These are phyloP conservation scores for Garrulus glandarius DNA, from an alignment of 2,797 vertebrate species.

Conservation along the genomic window DNA sequence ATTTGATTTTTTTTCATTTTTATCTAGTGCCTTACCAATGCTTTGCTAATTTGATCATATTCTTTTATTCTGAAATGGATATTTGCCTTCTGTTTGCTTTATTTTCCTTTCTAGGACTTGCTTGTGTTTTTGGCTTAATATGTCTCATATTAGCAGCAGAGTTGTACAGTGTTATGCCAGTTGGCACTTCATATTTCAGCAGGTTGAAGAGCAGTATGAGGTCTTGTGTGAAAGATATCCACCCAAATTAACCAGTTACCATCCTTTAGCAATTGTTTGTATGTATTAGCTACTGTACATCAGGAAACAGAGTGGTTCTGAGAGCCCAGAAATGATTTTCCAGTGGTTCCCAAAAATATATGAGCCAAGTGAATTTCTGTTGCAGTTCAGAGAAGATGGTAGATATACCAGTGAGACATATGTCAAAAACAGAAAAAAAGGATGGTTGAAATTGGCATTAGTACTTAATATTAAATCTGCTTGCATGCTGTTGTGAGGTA, in stretches of 20 bases:
- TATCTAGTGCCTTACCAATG: not conserved
- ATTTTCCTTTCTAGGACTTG: constrained; percentile 25
- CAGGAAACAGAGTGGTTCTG: not conserved
- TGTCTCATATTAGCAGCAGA: constrained; percentile 34
- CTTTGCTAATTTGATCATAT: not conserved
- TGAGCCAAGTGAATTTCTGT: not conserved
- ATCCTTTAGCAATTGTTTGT: not conserved
- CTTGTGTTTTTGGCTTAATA: constrained; percentile 54
- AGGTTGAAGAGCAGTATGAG: constrained; percentile 66
- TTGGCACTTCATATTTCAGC: constrained; percentile 59
- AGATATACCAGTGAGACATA: not conserved
- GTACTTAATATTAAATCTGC: not conserved
- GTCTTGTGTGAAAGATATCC: constrained; percentile 40
- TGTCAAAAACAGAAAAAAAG: not conserved
- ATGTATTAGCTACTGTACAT: not conserved
- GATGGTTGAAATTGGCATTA: not conserved
- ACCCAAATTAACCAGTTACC: constrained; percentile 35
- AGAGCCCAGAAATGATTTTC: not conserved
- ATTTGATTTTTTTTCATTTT: not conserved
- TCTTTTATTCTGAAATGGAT: constrained; percentile 61
- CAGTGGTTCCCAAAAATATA: not conserved
- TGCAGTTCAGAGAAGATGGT: not conserved
- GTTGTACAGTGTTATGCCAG: constrained; percentile 45
- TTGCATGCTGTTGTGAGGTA: not conserved
- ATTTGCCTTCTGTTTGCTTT: constrained; percentile 55